phyloP scores from a whole-genome alignment of 2,888 invertebrate species.

The Anthophora plumipes region DNA sequence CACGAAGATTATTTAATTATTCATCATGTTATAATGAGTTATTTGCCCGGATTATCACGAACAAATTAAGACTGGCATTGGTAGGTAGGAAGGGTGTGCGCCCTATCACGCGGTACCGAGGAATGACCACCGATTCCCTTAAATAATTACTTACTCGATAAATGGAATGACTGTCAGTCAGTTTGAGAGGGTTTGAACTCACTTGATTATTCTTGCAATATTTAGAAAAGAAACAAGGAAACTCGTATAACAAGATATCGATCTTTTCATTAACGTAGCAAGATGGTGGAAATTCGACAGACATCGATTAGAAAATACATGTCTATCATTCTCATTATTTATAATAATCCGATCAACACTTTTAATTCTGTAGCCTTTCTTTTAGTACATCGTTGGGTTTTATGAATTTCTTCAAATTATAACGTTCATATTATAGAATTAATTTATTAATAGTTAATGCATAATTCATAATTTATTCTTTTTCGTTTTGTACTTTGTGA shows the following conservation, averaged over 20 bases:
- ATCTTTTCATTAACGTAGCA: constrained; percentile 51
- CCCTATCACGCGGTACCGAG: constrained; percentile 68
- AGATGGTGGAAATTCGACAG: constrained; percentile 1
- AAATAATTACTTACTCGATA: constrained; percentile 69
- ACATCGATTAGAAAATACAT: neutral
- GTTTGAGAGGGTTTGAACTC: constrained; percentile 55
- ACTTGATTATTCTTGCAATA: constrained; percentile 52
- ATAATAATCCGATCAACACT: neutral
- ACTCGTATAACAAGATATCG: constrained; percentile 62
- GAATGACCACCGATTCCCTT: constrained; percentile 56
- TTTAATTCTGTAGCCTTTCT: neutral
- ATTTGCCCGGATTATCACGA: constrained; percentile 15
- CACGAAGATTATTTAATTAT: neutral
- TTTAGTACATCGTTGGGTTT: too few relatives aligned
- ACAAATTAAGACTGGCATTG: constrained; percentile 36
- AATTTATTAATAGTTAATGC: too few relatives aligned
- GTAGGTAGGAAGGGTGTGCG: constrained; percentile 35
- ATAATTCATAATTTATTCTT: too few relatives aligned
- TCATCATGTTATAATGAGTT: neutral
- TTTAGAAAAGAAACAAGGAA: constrained; percentile 65
- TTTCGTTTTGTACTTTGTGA: too few relatives aligned
- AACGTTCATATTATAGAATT: too few relatives aligned
- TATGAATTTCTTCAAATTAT: too few relatives aligned
- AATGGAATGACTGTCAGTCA: constrained; percentile 61
- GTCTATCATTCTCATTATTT: neutral